Percentiles rank a stretch among this genome's conserved stretches.
These are phyloP conservation scores for Masnerella sp. DNA, from an alignment of 2,888 invertebrate genomes.

Conservation along the genomic window DNA sequence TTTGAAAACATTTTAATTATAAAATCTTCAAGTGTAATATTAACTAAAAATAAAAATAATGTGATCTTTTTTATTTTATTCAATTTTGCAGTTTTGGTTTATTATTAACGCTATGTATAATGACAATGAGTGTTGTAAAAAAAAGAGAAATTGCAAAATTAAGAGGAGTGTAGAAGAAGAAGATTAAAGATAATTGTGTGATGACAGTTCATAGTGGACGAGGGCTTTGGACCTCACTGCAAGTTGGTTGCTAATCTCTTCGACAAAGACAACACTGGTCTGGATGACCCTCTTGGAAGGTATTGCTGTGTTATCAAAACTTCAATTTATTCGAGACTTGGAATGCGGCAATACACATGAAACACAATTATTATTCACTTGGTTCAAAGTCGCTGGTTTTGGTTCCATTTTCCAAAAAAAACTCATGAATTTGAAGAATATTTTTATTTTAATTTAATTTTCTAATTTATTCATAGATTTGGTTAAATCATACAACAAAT, in stretches of 20 bases:
- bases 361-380: constrained; percentile 25
- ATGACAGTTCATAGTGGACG: constrained; percentile 82
- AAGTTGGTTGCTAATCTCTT: constrained; percentile 83
- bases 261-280: constrained; percentile 95
- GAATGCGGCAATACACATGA: constrained; percentile 39
- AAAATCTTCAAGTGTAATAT: too few species aligned
- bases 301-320: constrained; percentile 77
- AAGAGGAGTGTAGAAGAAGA: not conserved
- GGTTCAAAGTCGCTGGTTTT: constrained; percentile 16
- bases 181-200: constrained; percentile 61
- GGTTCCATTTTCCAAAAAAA: not conserved
- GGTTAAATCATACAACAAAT: not conserved
- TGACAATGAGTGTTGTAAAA: not conserved
- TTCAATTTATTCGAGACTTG: constrained; percentile 18
- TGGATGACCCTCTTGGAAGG: constrained; percentile 97
- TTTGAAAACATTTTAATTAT: too few species aligned
- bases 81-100: too few species aligned
- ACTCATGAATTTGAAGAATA: not conserved
- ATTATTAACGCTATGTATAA: too few species aligned
- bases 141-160: not conserved
- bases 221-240: constrained; percentile 73
- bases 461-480: too few species aligned
- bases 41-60: too few species aligned
- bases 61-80: too few species aligned
- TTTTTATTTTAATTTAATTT: too few species aligned